A percentile compares a stretch with the other conserved stretches of the same genome.
Conservation (phyloP, 2,797 vertebrate species). For the Acanthiza pusilla region DNA sequence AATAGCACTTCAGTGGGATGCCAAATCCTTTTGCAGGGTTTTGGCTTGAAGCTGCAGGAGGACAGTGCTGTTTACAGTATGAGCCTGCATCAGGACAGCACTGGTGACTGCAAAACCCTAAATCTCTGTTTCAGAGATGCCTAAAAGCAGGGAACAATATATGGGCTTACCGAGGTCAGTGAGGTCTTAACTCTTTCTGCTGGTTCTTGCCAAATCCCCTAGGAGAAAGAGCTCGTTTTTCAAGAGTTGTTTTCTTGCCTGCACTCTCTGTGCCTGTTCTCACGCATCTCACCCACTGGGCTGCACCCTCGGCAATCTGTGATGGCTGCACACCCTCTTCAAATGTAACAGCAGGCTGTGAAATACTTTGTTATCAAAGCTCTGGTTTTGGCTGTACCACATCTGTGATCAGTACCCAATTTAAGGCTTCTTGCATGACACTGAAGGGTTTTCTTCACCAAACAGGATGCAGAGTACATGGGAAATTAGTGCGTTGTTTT, state of each 20-base stretch:
- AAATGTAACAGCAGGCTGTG: background rate
- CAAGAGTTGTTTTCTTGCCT: background rate
- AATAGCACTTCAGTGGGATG: background rate
- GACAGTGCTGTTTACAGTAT: background rate
- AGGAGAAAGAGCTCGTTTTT: background rate
- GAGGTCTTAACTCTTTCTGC: background rate
- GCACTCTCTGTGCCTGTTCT: background rate
- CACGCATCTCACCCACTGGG: background rate
- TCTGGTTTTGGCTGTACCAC: background rate
- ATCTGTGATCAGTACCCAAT: background rate
- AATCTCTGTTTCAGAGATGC: background rate
- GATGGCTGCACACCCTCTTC: background rate
- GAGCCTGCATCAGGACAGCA: background rate
- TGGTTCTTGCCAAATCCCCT: background rate
- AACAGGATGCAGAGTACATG: background rate
- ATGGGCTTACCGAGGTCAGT: fast-evolving
- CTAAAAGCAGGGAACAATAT: background rate
- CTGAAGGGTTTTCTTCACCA: background rate
- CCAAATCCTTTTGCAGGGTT: background rate
- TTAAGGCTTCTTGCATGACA: background rate
- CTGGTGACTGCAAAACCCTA: background rate
- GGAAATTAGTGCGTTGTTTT: background rate
- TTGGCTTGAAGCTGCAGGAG: background rate
- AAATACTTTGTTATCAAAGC: background rate
- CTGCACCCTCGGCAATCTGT: background rate